phyloP scores from a whole-genome alignment of 2,797 vertebrate species.

The Malurus splendens region DNA sequence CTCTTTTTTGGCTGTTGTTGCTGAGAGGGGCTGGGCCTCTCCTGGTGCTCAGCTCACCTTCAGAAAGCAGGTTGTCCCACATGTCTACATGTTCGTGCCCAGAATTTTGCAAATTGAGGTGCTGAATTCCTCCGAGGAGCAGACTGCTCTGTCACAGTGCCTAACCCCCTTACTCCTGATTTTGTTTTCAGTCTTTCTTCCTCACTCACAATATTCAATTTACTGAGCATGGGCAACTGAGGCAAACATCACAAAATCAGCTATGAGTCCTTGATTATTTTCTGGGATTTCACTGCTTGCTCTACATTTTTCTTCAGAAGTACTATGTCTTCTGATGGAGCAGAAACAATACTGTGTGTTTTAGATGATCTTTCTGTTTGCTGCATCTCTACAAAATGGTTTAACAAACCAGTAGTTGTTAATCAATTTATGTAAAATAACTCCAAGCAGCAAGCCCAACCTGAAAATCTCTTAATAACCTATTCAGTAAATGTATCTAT shows the following conservation, averaged over 20 bases:
- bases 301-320: not conserved
- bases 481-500: slow-evolving; percentile 23
- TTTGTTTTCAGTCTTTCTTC: not conserved
- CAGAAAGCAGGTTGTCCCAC: not conserved
- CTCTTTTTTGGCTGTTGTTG: too few relatives aligned
- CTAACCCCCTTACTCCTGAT: not conserved
- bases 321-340: not conserved
- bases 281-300: not conserved
- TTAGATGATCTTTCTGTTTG: not conserved
- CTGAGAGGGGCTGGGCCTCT: not conserved
- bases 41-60: not conserved
- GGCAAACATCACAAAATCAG: not conserved
- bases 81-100: fast-evolving
- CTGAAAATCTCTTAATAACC: slow-evolving; percentile 37
- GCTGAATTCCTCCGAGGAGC: not conserved
- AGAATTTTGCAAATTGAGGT: not conserved
- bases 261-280: not conserved
- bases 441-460: not conserved
- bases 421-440: slow-evolving; percentile 9
- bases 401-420: not conserved
- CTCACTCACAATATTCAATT: not conserved
- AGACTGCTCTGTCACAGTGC: not conserved
- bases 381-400: not conserved
- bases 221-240: not conserved
- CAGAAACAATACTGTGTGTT: not conserved